These are phyloP conservation scores for Limnephilus auricula DNA, from an alignment of 2,888 invertebrate genomes.

Conservation along the genomic window DNA sequence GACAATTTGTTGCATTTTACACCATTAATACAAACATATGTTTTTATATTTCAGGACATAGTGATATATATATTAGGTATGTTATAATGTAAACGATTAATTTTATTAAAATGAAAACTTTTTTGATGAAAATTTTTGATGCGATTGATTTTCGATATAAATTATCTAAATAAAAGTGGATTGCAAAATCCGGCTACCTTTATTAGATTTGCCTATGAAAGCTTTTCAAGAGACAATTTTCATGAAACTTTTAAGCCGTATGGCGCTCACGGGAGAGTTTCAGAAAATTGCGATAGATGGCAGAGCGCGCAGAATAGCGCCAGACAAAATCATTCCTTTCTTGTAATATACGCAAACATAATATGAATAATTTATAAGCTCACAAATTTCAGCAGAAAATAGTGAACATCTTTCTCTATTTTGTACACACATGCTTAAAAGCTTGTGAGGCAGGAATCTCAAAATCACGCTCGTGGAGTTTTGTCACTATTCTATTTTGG, in stretches of 20 bases:
- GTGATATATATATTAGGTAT: too few species aligned
- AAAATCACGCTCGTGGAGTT: neutral
- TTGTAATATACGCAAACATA: neutral
- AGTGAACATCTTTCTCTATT: neutral
- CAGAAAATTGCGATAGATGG: conserved; percentile 8
- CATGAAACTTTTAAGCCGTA: neutral
- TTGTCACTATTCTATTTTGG: neutral
- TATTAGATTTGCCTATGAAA: neutral
- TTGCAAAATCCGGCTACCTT: neutral
- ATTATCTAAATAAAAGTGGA: neutral
- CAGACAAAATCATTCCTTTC: conserved; percentile 2
- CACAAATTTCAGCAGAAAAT: conserved; percentile 2
- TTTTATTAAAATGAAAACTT: too few species aligned
- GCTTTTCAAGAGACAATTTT: neutral
- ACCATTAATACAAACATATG: too few species aligned
- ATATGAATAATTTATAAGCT: neutral
- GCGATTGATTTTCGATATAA: neutral
- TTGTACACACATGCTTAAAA: neutral
- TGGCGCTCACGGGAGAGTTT: conserved; percentile 3
- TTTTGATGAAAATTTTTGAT: neutral
- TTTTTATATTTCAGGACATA: too few species aligned
- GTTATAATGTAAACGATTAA: too few species aligned
- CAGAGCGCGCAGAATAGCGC: neutral
- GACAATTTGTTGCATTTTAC: too few species aligned
- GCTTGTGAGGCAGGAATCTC: neutral